Base-by-base conservation (phyloP, 2,888 invertebrate genomes). In the Arctia plantaginis region DNA sequence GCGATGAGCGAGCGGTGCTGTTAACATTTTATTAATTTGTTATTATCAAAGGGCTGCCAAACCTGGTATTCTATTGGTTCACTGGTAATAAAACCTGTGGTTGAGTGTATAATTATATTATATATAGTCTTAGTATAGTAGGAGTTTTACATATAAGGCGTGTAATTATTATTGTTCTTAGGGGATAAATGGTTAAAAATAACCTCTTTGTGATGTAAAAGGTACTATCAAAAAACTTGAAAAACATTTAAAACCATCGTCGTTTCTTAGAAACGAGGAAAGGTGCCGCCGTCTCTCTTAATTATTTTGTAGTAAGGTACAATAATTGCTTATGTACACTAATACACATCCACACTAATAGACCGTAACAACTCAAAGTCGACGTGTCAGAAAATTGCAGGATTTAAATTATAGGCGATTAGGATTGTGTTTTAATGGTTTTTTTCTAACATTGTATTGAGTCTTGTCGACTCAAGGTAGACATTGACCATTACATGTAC, bases 1-100 rank as follows among this genome's bases (percentile, higher is more conserved):
- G 97, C 96, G 95, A 96, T 96, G 96, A 96, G 94, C 96, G 97
- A 96, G 96, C 96, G 97, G 97, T 97, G 97, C 97, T 97, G 96
- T 97, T 97, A 97, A 96, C 95, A 96, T 94, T 94, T 94, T 95
- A 91, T 94, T 94, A 93, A 91, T 92, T 93, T 92, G 92, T 94
- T 91, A 91, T 90, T 91, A 89, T 90, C 85, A 88, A 92, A 93
- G 95, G 96, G 95, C 95, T 96, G 96, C 96, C 96, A 95, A 95
- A 94, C 86, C 82, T 85, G 83, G 89, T 88, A 88, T 87, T 86
- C 83, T 83, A 84, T 80, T 83, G 75, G 82, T 88, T 87, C 80
- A 83, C 82, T 85, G 85, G 83, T 87, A 78, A 77, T 74, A 73
- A 78, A 74, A 72, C 71, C 79, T 76, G 67, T 73, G 79, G 77